Percentiles rank a stretch among this genome's conserved stretches.
phyloP scores from a whole-genome alignment of 2,113 vertebrate genomes.

The Clupea harengus region DNA sequence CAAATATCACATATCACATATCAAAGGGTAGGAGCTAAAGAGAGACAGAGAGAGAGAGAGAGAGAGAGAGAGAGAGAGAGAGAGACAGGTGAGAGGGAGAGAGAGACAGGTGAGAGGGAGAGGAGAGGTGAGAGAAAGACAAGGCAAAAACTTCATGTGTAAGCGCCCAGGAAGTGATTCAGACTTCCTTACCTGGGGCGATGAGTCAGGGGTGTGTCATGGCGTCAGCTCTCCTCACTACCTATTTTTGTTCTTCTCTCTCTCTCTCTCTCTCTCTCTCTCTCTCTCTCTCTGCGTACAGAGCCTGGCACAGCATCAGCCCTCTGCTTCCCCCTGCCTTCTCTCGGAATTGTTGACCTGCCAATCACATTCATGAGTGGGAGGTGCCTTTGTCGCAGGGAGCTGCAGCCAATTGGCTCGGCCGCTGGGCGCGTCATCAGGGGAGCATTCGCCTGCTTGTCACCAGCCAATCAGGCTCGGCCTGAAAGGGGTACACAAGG shows the following conservation, averaged over 20 bases:
- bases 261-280: not conserved
- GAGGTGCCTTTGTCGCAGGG: not conserved
- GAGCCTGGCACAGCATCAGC: not conserved
- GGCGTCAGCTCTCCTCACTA: not conserved
- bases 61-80: slow-evolving; percentile 69
- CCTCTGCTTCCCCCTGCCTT: not conserved
- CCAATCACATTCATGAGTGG: not conserved
- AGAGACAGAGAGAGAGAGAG: slow-evolving; percentile 65
- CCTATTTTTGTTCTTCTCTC: not conserved
- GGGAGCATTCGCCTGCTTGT: not conserved
- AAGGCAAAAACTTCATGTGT: not conserved
- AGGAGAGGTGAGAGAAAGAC: not conserved
- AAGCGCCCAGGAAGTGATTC: not conserved
- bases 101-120: slow-evolving; percentile 2
- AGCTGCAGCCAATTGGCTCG: not conserved
- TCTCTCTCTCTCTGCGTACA: not conserved
- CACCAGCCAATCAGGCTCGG: not conserved
- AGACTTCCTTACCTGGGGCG: not conserved
- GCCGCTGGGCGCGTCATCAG: not conserved
- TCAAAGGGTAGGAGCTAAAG: slow-evolving; percentile 21
- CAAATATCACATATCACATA: not conserved
- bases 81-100: slow-evolving; percentile 60
- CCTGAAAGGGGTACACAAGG: not conserved
- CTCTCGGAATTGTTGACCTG: not conserved
- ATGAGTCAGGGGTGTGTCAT: not conserved